Conservation (phyloP, 2,888 invertebrate species). For the Nematopogon swammerdamellus region DNA sequence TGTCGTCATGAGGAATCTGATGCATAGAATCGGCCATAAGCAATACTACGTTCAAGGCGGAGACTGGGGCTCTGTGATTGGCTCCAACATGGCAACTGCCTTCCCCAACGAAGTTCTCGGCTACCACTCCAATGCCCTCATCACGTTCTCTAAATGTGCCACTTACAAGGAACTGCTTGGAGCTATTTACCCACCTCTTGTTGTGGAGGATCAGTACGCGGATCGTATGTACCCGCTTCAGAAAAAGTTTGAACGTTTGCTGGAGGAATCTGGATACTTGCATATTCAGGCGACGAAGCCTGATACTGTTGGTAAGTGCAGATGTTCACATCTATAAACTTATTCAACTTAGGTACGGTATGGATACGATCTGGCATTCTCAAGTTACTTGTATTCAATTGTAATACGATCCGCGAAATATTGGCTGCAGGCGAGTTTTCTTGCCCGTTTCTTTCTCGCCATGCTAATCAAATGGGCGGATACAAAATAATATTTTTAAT, state of each 20-base stretch:
- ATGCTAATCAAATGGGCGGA: too few relatives aligned
- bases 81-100: constrained; percentile 55
- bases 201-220: constrained; percentile 42
- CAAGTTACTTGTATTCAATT: too few relatives aligned
- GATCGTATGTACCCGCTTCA: constrained; percentile 47
- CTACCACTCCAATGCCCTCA: constrained; percentile 63
- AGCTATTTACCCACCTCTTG: constrained; percentile 40
- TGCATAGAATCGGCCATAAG: constrained; percentile 62
- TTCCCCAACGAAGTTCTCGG: constrained; percentile 54
- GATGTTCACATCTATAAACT: too few relatives aligned
- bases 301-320: constrained; percentile 65
- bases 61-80: constrained; percentile 66
- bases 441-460: too few relatives aligned
- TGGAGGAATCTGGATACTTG: constrained; percentile 33
- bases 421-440: too few relatives aligned
- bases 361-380: too few relatives aligned
- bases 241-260: constrained; percentile 17
- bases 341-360: too few relatives aligned
- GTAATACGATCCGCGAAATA: too few relatives aligned
- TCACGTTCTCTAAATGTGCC: constrained; percentile 16
- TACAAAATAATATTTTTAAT: too few relatives aligned
- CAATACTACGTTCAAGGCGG: constrained; percentile 71
- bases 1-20: constrained; percentile 62
- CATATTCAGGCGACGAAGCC: constrained; percentile 69
- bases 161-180: constrained; percentile 22